Evolutionary conservation across 2,888 invertebrate species (phyloP).

Genomic region (Syritta pipiens): DNA sequence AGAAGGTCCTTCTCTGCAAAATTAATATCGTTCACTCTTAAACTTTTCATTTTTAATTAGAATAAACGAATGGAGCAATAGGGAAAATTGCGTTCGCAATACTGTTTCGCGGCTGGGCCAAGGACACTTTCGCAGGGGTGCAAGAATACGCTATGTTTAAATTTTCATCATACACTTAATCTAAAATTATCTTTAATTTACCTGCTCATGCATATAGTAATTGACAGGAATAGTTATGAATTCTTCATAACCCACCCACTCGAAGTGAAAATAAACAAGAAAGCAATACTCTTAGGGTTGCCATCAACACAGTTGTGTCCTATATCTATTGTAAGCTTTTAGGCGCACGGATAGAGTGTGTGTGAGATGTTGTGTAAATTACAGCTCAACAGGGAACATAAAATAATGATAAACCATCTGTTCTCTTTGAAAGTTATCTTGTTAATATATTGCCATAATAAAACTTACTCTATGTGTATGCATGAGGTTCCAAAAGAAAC

Average conservation of each 20-base stretch:
- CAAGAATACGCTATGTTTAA: constrained; percentile 20
- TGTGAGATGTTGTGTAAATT: constrained; percentile 5
- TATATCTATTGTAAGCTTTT: background rate
- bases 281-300: constrained; percentile 11
- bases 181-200: constrained; percentile 36
- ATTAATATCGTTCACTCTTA: constrained; percentile 63
- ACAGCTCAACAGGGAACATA: constrained; percentile 10
- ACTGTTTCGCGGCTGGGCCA: constrained; percentile 18
- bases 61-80: constrained; percentile 43
- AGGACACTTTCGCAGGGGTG: constrained; percentile 33
- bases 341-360: background rate
- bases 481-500: background rate
- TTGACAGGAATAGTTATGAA: constrained; percentile 35
- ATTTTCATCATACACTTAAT: constrained; percentile 44
- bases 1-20: constrained; percentile 60
- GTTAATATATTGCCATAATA: too few species aligned
- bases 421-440: too few species aligned
- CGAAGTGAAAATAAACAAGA: constrained; percentile 25
- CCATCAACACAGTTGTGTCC: constrained; percentile 21
- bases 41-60: constrained; percentile 66
- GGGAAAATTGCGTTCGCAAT: constrained; percentile 4
- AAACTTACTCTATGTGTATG: background rate
- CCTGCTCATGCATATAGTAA: constrained; percentile 38
- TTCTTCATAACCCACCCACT: constrained; percentile 21
- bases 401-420: constrained; percentile 26